A percentile compares a stretch with the other conserved stretches of the same genome.
Evolutionary conservation across 2,888 invertebrate genomes (phyloP).

Genomic region (Phalangium opilio): DNA sequence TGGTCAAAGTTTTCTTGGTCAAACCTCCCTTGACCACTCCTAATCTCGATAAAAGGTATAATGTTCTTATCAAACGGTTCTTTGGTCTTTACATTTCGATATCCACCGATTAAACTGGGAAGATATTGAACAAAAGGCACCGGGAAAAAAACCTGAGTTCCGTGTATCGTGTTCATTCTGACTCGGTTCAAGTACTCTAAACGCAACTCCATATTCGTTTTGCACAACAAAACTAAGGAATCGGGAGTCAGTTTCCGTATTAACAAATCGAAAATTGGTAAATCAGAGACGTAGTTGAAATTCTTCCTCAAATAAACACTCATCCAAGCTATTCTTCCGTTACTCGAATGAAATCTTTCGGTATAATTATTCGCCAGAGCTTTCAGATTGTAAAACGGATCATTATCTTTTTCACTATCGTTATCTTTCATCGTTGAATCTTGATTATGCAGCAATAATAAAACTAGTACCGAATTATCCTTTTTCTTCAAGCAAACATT

Average conservation of each 20-base stretch:
- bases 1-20: constrained; percentile 54
- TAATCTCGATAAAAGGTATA: constrained; percentile 44
- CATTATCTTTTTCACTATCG: constrained; percentile 45
- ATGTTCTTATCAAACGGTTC: constrained; percentile 8
- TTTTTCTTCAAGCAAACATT: constrained; percentile 54
- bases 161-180: constrained; percentile 82
- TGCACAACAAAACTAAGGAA: constrained; percentile 51
- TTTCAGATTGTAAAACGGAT: constrained; percentile 47
- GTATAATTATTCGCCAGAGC: constrained; percentile 44
- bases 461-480: constrained; percentile 58
- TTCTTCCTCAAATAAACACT: constrained; percentile 25
- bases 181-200: constrained; percentile 80
- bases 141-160: constrained; percentile 80
- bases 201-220: constrained; percentile 51
- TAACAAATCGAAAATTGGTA: constrained; percentile 50
- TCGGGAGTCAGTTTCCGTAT: constrained; percentile 54
- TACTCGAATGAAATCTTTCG: constrained; percentile 49
- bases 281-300: constrained; percentile 28
- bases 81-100: constrained; percentile 10
- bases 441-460: constrained; percentile 44
- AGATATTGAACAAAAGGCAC: constrained; percentile 78
- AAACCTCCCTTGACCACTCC: constrained; percentile 62
- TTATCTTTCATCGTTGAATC: constrained; percentile 17
- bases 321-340: constrained; percentile 41
- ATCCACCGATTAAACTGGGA: constrained; percentile 37